phyloP scores from a whole-genome alignment of 2,113 vertebrate genomes.

The Podarcis cretensis region DNA sequence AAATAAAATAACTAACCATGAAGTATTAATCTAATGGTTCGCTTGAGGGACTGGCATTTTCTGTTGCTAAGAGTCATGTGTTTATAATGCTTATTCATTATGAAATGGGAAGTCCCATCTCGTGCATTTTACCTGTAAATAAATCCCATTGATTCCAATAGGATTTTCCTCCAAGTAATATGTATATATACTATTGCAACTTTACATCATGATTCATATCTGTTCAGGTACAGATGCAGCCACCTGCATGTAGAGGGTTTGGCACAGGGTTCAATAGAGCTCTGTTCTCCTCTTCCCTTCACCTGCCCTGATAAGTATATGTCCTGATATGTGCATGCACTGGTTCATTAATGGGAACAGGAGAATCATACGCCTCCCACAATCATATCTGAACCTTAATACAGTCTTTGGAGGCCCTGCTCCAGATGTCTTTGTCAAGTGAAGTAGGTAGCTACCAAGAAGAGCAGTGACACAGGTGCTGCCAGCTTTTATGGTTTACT shows the following conservation, averaged over 20 bases:
- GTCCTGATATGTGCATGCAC: neutral
- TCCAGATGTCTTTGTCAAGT: too few species aligned
- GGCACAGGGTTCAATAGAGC: neutral
- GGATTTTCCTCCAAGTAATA: neutral
- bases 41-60: slow-evolving; percentile 49
- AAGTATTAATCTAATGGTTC: slow-evolving; percentile 67
- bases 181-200: neutral
- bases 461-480: too few species aligned
- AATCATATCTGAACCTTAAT: too few species aligned
- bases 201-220: neutral
- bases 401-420: too few species aligned
- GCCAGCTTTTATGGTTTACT: too few species aligned
- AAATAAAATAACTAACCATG: slow-evolving; percentile 69
- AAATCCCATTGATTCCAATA: neutral
- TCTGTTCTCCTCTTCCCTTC: neutral
- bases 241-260: neutral
- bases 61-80: slow-evolving; percentile 10
- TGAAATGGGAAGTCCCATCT: neutral
- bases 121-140: neutral
- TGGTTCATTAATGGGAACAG: too few species aligned
- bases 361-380: too few species aligned
- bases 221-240: neutral
- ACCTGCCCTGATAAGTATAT: neutral
- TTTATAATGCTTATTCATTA: neutral
- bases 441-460: too few species aligned